Evolutionary conservation across 2,797 vertebrate genomes (phyloP), one percentile per base, ranked within the genome.

Genomic region (Cossypha dichroa): DNA sequence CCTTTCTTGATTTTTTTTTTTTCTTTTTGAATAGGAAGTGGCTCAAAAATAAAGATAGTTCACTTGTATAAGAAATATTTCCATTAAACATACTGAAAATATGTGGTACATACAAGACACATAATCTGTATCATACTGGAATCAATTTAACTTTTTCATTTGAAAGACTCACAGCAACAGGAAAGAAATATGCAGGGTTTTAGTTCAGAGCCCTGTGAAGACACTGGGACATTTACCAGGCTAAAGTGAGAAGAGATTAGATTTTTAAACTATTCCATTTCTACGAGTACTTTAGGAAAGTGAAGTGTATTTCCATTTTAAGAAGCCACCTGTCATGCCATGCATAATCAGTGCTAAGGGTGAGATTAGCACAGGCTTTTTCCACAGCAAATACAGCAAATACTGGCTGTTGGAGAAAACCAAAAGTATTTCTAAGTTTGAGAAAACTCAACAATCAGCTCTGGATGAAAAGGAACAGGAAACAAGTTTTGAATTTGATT

Each of bases 231-330:
- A 73, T 73, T 90, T 73, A 79, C 48, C 59, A 93, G 70, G 72
- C 68, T 70, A 34, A 86, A 94, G n/a, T 83, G 84, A 79, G 85
- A 85, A 70, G 59, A 86, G 64, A 95, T 88, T 91, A 89, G 77
- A 89, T 79, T 89, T 89, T 95, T 60, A 70, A 93, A 85, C 45
- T 74, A 34, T 54, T 95, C 56, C 5, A 62, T 92, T 96, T 93
- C 38, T 89, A 79, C 45, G 18, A 64, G 59, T 85, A 74, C 38
- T 92, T 87, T 55, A 74, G 45, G 31, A 83, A 70, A 91, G 52
- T 79, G 80, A 96, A 95, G 74, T 85, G 46, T 83, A 92, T 91
- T 95, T 96, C 91, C 51, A 9, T 93, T 95, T 94, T 83, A 85
- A 88, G 92, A 91, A 94, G 49, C 33, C 74, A 81, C 88, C 90